Evolutionary conservation across 1,140 invertebrate genomes (phyloP).

Genomic region (Sipha flava): DNA sequence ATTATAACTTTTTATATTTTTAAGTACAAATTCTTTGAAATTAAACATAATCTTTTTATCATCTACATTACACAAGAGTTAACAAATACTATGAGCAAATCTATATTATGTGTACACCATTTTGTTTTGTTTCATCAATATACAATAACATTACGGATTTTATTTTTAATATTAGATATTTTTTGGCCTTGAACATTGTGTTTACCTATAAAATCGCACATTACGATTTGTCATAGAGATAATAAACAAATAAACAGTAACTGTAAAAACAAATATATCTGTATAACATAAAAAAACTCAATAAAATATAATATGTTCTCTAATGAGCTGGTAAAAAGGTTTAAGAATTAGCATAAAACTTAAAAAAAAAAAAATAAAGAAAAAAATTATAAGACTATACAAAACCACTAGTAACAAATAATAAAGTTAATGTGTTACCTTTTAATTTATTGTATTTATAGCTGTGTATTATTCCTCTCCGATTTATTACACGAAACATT

Average conservation of each 20-base stretch:
- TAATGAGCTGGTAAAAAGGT: background rate
- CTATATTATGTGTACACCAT: conserved; percentile 30
- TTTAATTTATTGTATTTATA: background rate
- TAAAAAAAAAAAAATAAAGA: background rate
- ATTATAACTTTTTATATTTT: conserved; percentile 28
- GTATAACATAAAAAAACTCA: background rate
- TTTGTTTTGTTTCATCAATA: conserved; percentile 5
- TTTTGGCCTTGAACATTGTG: background rate
- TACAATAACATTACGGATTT: conserved; percentile 6
- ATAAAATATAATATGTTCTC: background rate
- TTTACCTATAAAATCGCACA: background rate
- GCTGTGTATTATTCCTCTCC: background rate
- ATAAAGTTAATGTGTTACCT: background rate
- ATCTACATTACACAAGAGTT: conserved; percentile 31
- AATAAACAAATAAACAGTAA: conserved; percentile 9
- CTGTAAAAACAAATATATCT: background rate
- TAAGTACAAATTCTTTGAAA: conserved; percentile 26
- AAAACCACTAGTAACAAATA: background rate
- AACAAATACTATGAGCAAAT: conserved; percentile 33
- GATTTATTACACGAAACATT: background rate
- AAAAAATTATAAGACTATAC: background rate
- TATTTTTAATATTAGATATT: background rate
- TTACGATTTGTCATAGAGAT: conserved; percentile 7
- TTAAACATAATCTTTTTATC: conserved; percentile 4
- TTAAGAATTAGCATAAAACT: background rate